Conservation (phyloP, 2,797 vertebrate species). For the Sebastes diploproa region DNA sequence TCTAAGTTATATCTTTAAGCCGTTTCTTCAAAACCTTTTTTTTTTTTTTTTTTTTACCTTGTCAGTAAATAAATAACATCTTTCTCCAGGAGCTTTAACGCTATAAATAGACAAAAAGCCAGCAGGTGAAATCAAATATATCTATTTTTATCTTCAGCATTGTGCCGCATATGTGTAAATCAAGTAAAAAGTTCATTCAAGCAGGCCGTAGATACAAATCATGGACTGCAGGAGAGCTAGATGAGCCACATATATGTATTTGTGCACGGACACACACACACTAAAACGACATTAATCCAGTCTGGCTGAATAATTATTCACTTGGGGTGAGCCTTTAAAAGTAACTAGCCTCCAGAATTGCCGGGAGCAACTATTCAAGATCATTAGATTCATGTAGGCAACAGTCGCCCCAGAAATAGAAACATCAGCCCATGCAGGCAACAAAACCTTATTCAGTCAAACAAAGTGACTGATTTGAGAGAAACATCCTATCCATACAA, state of each 20-base stretch:
- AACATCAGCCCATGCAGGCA: background rate
- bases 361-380: background rate
- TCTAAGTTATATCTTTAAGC: conserved; percentile 14
- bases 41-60: background rate
- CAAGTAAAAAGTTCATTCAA: conserved; percentile 2
- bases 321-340: conserved; percentile 7
- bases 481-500: background rate
- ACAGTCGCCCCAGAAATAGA: conserved; percentile 23
- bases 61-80: conserved; percentile 11
- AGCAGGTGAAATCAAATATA: conserved; percentile 38
- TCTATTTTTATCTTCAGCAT: conserved; percentile 42
- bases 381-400: conserved; percentile 8
- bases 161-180: conserved; percentile 16
- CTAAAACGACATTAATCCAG: background rate
- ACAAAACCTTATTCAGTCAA: conserved; percentile 4
- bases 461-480: background rate
- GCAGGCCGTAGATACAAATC: conserved; percentile 4
- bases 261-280: background rate
- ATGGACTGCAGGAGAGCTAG: background rate
- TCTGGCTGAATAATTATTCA: conserved; percentile 22
- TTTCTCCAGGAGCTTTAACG: conserved; percentile 3
- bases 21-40: background rate
- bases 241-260: background rate
- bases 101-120: conserved; percentile 60
- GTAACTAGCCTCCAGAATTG: conserved; percentile 4